A percentile compares a stretch with the other conserved stretches of the same genome.
These are phyloP conservation scores for Chrysopa pallens DNA, from an alignment of 1,140 invertebrate species.

Conservation along the genomic window DNA sequence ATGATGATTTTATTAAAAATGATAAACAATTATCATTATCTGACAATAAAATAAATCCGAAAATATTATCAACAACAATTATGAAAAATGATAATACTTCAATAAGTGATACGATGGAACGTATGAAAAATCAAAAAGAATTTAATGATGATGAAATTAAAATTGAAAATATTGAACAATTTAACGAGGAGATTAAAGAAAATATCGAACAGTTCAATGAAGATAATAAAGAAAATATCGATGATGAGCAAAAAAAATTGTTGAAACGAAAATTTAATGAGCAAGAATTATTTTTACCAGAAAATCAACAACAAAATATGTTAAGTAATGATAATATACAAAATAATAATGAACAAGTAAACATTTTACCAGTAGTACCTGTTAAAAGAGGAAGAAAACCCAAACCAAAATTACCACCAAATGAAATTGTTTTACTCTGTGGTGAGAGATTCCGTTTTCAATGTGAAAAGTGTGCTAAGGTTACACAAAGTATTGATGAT, in stretches of 20 bases:
- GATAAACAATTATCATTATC: too few species aligned
- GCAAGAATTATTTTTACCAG: background rate
- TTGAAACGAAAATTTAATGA: background rate
- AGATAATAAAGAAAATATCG: constrained; percentile 4
- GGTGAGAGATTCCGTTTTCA: constrained; percentile 19
- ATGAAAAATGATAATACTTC: too few species aligned
- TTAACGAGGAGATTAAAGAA: too few species aligned
- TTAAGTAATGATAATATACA: background rate
- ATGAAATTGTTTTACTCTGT: constrained; percentile 5
- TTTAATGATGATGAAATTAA: too few species aligned
- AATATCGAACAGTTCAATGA: background rate
- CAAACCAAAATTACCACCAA: constrained; percentile 9
- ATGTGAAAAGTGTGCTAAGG: constrained; percentile 18
- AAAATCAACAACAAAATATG: too few species aligned
- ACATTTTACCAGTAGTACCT: background rate
- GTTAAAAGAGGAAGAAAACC: constrained; percentile 14
- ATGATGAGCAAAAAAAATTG: constrained; percentile 1
- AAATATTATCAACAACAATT: too few species aligned
- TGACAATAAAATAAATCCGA: too few species aligned
- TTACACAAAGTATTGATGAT: constrained; percentile 13
- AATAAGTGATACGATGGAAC: too few species aligned
- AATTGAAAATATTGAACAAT: too few species aligned
- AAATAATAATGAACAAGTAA: background rate
- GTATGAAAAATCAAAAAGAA: too few species aligned
- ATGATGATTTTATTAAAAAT: too few species aligned